These are phyloP conservation scores for Cyprinodon diabolis DNA, from an alignment of 2,797 vertebrate genomes.

Conservation along the genomic window DNA sequence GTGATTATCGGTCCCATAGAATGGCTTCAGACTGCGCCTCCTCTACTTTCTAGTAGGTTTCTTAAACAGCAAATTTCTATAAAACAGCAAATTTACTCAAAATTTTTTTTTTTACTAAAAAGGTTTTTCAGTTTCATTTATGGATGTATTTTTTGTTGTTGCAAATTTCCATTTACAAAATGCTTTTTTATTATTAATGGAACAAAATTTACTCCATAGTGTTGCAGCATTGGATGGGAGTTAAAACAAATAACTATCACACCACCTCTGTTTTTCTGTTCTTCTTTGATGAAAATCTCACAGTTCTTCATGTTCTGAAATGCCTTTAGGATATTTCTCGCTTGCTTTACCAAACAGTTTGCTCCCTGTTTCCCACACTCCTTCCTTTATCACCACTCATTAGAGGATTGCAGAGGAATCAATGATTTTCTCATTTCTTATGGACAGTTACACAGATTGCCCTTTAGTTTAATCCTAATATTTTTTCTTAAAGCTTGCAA, in stretches of 20 bases:
- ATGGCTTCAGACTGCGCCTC: too few relatives aligned
- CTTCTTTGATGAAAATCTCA: constrained; percentile 14
- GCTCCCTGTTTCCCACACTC: constrained; percentile 9
- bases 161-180: too few relatives aligned
- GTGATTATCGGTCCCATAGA: too few relatives aligned
- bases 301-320: constrained; percentile 10
- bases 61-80: too few relatives aligned
- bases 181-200: neutral
- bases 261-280: neutral
- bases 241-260: neutral
- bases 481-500: neutral
- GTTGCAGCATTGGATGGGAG: neutral
- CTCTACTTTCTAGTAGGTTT: too few relatives aligned
- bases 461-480: neutral
- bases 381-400: constrained; percentile 25
- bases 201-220: neutral
- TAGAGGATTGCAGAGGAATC: constrained; percentile 17
- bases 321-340: constrained; percentile 1
- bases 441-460: constrained; percentile 5
- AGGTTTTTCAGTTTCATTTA: too few relatives aligned
- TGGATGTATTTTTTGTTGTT: too few relatives aligned
- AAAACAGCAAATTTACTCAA: too few relatives aligned
- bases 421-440: constrained; percentile 8
- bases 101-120: too few relatives aligned
- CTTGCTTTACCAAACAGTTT: constrained; percentile 9